A percentile compares a stretch with the other conserved stretches of the same genome.
These are phyloP conservation scores for Acheta domesticus DNA, from an alignment of 2,888 invertebrate genomes.

Conservation along the genomic window DNA sequence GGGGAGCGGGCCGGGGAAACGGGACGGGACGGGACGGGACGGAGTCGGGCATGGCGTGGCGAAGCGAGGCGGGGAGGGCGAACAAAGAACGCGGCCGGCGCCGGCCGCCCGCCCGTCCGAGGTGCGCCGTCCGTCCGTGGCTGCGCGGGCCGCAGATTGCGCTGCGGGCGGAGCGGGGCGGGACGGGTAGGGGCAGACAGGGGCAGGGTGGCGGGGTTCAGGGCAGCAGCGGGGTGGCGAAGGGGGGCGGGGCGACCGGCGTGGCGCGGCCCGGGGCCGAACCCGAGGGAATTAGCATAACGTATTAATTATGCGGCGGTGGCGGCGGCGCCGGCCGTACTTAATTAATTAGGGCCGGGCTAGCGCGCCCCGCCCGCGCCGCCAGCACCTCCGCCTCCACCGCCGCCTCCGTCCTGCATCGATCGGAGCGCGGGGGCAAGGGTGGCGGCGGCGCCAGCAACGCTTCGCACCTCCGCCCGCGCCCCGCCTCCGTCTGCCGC, in stretches of 20 bases:
- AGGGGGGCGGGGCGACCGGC: background rate
- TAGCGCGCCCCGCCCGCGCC: background rate
- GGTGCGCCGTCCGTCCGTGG: too few species aligned
- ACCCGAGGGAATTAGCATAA: slow-evolving; percentile 2
- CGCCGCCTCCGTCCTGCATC: background rate
- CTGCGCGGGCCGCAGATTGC: too few species aligned
- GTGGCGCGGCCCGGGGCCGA: background rate
- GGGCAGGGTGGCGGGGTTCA: too few species aligned
- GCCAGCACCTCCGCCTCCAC: background rate
- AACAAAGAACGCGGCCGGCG: too few species aligned
- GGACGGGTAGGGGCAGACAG: too few species aligned
- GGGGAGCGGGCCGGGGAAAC: too few species aligned
- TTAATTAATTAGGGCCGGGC: slow-evolving; percentile 18
- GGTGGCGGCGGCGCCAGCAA: background rate
- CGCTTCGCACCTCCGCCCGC: slow-evolving; percentile 18
- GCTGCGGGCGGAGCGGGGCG: too few species aligned
- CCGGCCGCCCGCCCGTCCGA: too few species aligned
- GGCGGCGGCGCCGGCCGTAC: slow-evolving; percentile 18
- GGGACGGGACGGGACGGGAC: too few species aligned
- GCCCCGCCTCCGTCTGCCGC: background rate
- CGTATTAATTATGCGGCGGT: slow-evolving; percentile 18
- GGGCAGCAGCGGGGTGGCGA: background rate
- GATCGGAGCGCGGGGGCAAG: background rate
- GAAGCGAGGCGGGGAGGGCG: too few species aligned
- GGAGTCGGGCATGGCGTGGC: too few species aligned